Evolutionary conservation across 1,140 invertebrate species (phyloP).

Genomic region (Grapholita molesta): DNA sequence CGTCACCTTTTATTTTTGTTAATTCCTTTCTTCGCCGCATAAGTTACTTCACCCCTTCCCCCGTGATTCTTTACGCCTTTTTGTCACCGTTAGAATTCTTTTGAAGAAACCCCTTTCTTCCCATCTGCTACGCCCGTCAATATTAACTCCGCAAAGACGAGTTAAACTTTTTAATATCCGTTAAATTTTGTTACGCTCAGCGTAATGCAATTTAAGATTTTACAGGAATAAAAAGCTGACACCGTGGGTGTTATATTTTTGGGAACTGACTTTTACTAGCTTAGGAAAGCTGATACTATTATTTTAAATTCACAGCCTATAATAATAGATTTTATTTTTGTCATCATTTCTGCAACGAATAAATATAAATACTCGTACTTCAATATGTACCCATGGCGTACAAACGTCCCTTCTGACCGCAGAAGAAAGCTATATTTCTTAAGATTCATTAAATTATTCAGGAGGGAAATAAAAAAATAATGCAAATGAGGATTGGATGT

Average conservation of each 20-base stretch:
- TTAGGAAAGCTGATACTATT: neutral
- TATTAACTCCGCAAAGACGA: constrained; percentile 73
- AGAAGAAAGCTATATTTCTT: constrained; percentile 57
- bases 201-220: constrained; percentile 61
- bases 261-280: neutral
- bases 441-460: constrained; percentile 75
- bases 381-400: neutral
- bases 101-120: constrained; percentile 71
- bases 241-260: neutral
- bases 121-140: constrained; percentile 78
- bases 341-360: neutral
- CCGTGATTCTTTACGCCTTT: constrained; percentile 76
- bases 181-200: constrained; percentile 73
- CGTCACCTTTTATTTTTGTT: constrained; percentile 79
- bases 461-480: constrained; percentile 69
- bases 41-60: constrained; percentile 71
- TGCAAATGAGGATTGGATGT: constrained; percentile 71
- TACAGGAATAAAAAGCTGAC: constrained; percentile 34
- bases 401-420: constrained; percentile 21
- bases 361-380: neutral
- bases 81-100: constrained; percentile 76
- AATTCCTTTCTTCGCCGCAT: constrained; percentile 77
- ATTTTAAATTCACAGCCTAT: too few relatives aligned
- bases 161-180: constrained; percentile 78
- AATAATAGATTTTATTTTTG: neutral